Evolutionary conservation across 2,113 vertebrate species (phyloP).

Genomic region (Lepidothrix coronata): DNA sequence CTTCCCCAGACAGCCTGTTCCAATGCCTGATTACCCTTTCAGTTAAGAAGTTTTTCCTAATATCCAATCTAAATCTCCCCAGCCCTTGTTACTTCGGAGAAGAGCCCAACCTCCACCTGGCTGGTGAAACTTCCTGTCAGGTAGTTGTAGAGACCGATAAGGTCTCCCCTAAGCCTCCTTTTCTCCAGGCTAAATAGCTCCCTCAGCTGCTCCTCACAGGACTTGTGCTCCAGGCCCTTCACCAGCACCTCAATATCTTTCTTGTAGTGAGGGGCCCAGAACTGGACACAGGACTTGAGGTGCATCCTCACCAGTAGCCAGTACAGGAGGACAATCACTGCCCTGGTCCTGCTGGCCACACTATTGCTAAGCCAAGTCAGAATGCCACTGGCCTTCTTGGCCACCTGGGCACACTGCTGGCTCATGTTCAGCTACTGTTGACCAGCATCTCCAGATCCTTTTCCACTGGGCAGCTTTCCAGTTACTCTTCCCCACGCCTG

Average conservation of each 20-base stretch:
- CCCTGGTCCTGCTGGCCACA: background rate
- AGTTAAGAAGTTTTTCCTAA: background rate
- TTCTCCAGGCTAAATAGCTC: background rate
- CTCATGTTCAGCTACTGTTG: background rate
- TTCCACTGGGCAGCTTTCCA: background rate
- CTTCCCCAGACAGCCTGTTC: background rate
- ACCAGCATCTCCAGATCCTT: background rate
- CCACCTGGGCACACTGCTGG: background rate
- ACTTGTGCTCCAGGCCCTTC: background rate
- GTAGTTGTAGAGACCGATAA: background rate
- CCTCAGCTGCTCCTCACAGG: background rate
- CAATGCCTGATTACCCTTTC: background rate
- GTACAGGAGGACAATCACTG: background rate
- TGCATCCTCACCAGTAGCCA: background rate
- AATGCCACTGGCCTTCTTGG: background rate
- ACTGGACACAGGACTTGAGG: rapidly evolving
- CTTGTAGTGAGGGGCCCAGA: rapidly evolving
- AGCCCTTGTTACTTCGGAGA: background rate
- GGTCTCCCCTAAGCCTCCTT: background rate
- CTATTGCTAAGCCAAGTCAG: background rate
- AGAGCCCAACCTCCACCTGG: background rate
- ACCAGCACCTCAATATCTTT: background rate
- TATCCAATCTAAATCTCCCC: background rate
- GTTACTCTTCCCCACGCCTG: background rate
- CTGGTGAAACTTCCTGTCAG: background rate